phyloP scores from a whole-genome alignment of 2,797 vertebrate species.

The Carduelis carduelis region DNA sequence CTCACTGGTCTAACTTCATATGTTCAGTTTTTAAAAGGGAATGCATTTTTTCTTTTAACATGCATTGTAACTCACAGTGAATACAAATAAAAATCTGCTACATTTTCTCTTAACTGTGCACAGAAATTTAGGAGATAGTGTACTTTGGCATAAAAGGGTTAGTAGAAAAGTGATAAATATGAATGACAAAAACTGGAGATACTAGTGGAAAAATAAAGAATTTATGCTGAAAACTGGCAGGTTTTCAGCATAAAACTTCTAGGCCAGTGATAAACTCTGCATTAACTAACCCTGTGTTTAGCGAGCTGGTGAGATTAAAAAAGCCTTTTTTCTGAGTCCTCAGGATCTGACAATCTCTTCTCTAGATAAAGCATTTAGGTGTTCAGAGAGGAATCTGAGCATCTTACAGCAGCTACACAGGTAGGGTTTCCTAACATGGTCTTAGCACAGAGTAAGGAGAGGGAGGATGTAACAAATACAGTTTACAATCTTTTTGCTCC shows the following conservation, averaged over 20 bases:
- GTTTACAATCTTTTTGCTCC: background rate
- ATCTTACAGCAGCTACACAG: background rate
- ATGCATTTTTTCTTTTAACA: background rate
- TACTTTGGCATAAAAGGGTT: background rate
- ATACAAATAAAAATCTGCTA: background rate
- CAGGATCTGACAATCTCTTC: background rate
- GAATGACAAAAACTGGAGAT: background rate
- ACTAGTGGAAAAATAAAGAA: background rate
- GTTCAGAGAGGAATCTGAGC: background rate
- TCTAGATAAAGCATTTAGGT: background rate
- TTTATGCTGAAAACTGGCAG: background rate
- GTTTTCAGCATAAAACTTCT: background rate
- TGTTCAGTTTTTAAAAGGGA: background rate
- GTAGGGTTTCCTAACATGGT: accelerated
- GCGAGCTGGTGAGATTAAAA: background rate
- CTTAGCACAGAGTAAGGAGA: background rate
- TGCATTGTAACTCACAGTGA: background rate
- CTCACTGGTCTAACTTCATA: background rate
- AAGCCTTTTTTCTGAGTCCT: background rate
- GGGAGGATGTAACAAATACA: accelerated
- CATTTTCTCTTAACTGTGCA: background rate
- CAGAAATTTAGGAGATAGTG: background rate
- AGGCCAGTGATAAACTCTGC: background rate
- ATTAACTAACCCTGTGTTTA: background rate
- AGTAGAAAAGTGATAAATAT: background rate